phyloP scores from a whole-genome alignment of 2,113 vertebrate species.

The Lipotes vexillifer region DNA sequence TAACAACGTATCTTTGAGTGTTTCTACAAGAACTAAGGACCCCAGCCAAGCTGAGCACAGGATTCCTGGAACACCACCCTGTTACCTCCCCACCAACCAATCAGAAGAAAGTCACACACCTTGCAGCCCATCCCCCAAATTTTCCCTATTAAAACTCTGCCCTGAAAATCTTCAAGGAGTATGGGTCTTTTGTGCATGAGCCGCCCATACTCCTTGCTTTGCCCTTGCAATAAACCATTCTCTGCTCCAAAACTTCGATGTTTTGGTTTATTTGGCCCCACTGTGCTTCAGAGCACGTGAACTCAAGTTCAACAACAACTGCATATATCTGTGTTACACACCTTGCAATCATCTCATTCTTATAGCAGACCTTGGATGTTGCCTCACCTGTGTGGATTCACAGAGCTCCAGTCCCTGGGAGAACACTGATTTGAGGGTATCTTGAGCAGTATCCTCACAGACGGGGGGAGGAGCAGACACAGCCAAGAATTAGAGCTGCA shows the following conservation, averaged over 20 bases:
- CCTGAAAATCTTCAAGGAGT: background rate
- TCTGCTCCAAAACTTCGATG: background rate
- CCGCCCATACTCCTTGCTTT: background rate
- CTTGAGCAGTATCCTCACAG: accelerated
- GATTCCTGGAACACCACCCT: no score
- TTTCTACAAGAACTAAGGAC: background rate
- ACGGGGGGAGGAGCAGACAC: background rate
- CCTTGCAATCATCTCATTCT: background rate
- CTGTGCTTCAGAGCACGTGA: background rate
- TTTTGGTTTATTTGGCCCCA: background rate
- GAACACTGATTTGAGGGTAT: background rate
- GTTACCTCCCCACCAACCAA: no score
- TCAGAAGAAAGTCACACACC: background rate
- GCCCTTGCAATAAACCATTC: background rate
- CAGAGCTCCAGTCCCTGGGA: background rate
- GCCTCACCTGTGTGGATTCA: background rate
- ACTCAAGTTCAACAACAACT: background rate
- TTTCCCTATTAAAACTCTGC: background rate
- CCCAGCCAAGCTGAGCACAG: no score
- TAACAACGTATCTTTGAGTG: background rate
- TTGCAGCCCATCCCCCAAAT: background rate
- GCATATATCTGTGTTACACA: background rate
- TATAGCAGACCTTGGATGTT: background rate
- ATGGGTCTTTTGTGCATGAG: background rate
- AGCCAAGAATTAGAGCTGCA: background rate